These are phyloP conservation scores for Lasioglossum leucozonium DNA, from an alignment of 2,888 invertebrate species.

Conservation along the genomic window DNA sequence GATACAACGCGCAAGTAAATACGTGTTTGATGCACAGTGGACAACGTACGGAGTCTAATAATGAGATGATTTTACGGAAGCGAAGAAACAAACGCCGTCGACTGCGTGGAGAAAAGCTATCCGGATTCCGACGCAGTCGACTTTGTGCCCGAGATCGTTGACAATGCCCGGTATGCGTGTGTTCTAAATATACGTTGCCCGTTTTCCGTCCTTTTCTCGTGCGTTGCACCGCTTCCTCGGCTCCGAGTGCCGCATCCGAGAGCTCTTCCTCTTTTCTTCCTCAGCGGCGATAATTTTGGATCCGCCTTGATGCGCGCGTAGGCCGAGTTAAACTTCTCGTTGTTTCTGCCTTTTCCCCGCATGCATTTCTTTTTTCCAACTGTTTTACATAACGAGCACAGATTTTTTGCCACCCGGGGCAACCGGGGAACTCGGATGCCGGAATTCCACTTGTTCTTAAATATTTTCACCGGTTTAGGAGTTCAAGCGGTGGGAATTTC, in stretches of 20 bases:
- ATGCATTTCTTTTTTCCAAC: not conserved
- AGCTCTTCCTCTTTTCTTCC: slow-evolving; percentile 38
- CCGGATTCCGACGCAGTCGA: slow-evolving; percentile 19
- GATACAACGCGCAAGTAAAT: not conserved
- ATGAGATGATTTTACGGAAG: not conserved
- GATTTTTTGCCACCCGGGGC: slow-evolving; percentile 1
- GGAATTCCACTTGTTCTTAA: not conserved
- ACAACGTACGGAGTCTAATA: not conserved
- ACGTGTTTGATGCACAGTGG: not conserved
- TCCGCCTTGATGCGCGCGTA: not conserved
- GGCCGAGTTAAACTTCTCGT: slow-evolving; percentile 24
- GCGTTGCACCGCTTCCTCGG: slow-evolving; percentile 9
- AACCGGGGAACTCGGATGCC: slow-evolving; percentile 40
- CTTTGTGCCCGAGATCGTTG: slow-evolving; percentile 46
- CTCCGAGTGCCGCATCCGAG: slow-evolving; percentile 14
- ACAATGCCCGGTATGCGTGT: slow-evolving; percentile 50
- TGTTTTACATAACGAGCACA: slow-evolving; percentile 28
- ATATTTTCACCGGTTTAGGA: not conserved
- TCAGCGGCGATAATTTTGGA: slow-evolving; percentile 46
- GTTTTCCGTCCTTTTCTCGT: slow-evolving; percentile 25
- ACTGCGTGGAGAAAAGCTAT: not conserved
- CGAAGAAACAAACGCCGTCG: not conserved
- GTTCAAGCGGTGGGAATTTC: not conserved
- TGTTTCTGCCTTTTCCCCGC: not conserved
- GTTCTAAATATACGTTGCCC: slow-evolving; percentile 59